A percentile compares a stretch with the other conserved stretches of the same genome.
Conservation (phyloP, 1,140 invertebrate genomes). For the Drosophila auraria region DNA sequence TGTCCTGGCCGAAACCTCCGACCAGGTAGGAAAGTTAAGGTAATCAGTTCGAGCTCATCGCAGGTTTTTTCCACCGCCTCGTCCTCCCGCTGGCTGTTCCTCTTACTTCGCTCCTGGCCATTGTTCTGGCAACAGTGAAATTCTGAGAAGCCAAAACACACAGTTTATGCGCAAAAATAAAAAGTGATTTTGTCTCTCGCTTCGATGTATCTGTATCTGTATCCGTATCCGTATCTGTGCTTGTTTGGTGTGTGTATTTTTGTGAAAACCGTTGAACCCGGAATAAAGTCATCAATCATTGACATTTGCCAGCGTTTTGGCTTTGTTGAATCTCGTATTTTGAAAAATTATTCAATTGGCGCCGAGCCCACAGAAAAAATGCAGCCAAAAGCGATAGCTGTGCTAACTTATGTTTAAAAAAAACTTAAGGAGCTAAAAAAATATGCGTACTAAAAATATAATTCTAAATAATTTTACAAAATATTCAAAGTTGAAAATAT, state of each 20-base stretch:
- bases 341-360: constrained; percentile 77
- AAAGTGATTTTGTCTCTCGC: constrained; percentile 73
- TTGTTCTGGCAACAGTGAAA: constrained; percentile 64
- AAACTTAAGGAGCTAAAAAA: background rate
- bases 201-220: constrained; percentile 44
- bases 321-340: constrained; percentile 46
- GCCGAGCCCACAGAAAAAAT: constrained; percentile 41
- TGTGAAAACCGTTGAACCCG: constrained; percentile 82
- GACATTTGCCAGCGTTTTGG: constrained; percentile 79
- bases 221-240: constrained; percentile 40
- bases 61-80: constrained; percentile 69
- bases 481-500: too few relatives aligned
- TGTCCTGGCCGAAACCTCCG: constrained; percentile 19
- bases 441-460: background rate
- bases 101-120: constrained; percentile 26
- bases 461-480: too few relatives aligned
- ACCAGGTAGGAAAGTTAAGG: constrained; percentile 70
- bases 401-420: background rate
- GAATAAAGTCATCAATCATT: constrained; percentile 85
- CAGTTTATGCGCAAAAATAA: constrained; percentile 77
- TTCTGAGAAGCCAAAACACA: constrained; percentile 76
- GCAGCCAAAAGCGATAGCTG: constrained; percentile 9
- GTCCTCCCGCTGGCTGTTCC: constrained; percentile 39
- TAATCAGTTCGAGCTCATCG: constrained; percentile 71
- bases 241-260: constrained; percentile 53